Evolutionary conservation across 92 coral and sea anemone species (phyloP).

Genomic region (Porites cylindrica): DNA sequence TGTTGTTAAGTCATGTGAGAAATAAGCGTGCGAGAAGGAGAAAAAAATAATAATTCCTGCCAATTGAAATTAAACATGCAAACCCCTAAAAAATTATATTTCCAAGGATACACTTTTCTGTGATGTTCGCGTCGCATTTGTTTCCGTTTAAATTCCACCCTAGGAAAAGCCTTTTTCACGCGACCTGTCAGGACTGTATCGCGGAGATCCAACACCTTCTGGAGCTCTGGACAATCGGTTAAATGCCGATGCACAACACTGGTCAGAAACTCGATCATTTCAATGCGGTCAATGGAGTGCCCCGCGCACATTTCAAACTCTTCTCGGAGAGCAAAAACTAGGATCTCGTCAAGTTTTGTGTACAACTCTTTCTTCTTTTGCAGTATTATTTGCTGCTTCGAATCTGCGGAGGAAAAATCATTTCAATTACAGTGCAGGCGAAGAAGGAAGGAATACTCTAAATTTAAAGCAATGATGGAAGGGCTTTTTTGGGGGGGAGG

Average conservation of each 20-base stretch:
- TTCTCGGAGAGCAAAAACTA: constrained; percentile 80
- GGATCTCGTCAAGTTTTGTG: constrained; percentile 81
- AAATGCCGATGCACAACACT: constrained; percentile 70
- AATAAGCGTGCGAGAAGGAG: too few species aligned
- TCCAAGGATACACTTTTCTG: constrained; percentile 92
- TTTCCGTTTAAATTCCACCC: constrained; percentile 89
- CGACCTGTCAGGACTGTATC: constrained; percentile 95
- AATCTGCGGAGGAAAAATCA: constrained; percentile 29
- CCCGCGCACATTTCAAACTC: constrained; percentile 88
- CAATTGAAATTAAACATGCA: background rate
- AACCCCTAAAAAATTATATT: background rate
- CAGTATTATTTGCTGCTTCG: constrained; percentile 55
- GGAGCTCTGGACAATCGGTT: constrained; percentile 74
- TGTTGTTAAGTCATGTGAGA: too few species aligned
- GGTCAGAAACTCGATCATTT: constrained; percentile 87
- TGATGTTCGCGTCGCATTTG: constrained; percentile 87
- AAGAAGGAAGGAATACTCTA: background rate
- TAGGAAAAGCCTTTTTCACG: constrained; percentile 94
- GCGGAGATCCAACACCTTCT: constrained; percentile 83
- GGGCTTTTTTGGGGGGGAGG: too few species aligned
- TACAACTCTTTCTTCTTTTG: constrained; percentile 85
- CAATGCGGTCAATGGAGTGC: constrained; percentile 78
- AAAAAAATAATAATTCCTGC: too few species aligned
- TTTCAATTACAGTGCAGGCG: background rate
- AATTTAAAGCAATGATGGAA: too few species aligned